Evolutionary conservation across 2,888 invertebrate genomes (phyloP).

Genomic region (Tillus elongatus): DNA sequence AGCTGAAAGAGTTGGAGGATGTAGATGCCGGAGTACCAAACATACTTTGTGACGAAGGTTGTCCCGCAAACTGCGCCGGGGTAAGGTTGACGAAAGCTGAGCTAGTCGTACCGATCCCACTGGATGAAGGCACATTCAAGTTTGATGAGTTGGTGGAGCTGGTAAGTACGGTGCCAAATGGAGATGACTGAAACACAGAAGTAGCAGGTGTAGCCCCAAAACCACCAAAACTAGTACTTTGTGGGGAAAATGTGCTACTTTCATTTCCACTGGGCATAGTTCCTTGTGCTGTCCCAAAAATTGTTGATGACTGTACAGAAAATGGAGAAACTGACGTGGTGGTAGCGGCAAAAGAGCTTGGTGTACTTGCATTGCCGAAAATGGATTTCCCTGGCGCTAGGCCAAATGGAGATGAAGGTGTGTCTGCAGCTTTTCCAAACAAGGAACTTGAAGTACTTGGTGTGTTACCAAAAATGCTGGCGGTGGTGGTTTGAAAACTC

Average conservation of each 20-base stretch:
- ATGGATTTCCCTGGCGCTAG: slow-evolving; percentile 2
- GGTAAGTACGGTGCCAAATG: slow-evolving; percentile 10
- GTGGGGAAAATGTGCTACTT: too few species aligned
- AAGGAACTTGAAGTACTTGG: slow-evolving; percentile 14
- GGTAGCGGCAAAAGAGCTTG: slow-evolving; percentile 16
- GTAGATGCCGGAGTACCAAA: slow-evolving; percentile 22
- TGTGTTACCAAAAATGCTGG: slow-evolving; percentile 19
- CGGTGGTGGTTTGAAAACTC: slow-evolving; percentile 10
- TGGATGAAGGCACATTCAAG: background rate
- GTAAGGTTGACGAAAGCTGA: slow-evolving; percentile 22
- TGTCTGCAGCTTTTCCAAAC: slow-evolving; percentile 12
- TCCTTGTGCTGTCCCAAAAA: too few species aligned
- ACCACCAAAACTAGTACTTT: slow-evolving; percentile 7
- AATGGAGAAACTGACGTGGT: slow-evolving; percentile 23
- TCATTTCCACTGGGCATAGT: too few species aligned
- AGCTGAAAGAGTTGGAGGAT: slow-evolving; percentile 16
- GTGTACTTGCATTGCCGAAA: slow-evolving; percentile 4
- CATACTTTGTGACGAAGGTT: slow-evolving; percentile 17
- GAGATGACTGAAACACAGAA: too few species aligned
- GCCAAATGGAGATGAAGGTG: slow-evolving; percentile 17
- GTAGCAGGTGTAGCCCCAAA: slow-evolving; percentile 23
- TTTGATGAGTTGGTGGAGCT: background rate
- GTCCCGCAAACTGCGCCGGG: slow-evolving; percentile 4
- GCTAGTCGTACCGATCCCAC: slow-evolving; percentile 7
- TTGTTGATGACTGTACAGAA: slow-evolving; percentile 12